Base-by-base conservation (phyloP, 2,113 vertebrate genomes). In the Paramormyrops kingsleyae region DNA sequence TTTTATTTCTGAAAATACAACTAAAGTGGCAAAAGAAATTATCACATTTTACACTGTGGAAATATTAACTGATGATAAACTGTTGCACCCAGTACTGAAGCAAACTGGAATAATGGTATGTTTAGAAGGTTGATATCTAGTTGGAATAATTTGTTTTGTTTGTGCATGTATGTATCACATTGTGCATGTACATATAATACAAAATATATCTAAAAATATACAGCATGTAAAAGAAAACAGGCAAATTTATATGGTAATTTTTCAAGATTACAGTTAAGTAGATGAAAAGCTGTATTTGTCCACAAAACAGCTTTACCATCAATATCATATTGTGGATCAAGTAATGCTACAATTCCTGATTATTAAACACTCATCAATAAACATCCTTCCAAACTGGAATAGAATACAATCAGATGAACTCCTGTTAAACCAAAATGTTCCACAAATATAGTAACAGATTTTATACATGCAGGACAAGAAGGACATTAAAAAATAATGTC, bases 51-150 rank as follows among this genome's bases (percentile, higher is more conserved):
- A 49, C 31, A 53, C 52, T 13, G 31, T 42, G 74, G 39, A 53
- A 35, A 31, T 39, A 53, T 84, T 17, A 89, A 59, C 9, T 9
- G 50, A 84, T 83, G n/a, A n/a, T 59, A 17, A 56, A n/a, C 88
- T 56, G 70, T 35, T 83, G 35, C 83, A 83, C 50, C 46, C 49
- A 44, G 31, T 21, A 49, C 5, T 35, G n/a, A 50, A 19, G 47
- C 88, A 52, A 21, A 56, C 42, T 77, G 62, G 77, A 80, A 83
- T 89, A 47, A 42, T 83, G 49, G 39, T 59, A 15, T 89, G 77
- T 15, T 50, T 62, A 56, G 39, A 56, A 83, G 66, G 31, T 12
- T 12, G 44, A 88, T 10, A 62, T 80, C 70, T 77, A 89, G 35
- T 39, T 80, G 7, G 3, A 77, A 77, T 19, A 17, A 31, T 77